A percentile compares a stretch with the other conserved stretches of the same genome.
phyloP scores from a whole-genome alignment of 2,888 invertebrate genomes.

The Lampropteryx suffumata region DNA sequence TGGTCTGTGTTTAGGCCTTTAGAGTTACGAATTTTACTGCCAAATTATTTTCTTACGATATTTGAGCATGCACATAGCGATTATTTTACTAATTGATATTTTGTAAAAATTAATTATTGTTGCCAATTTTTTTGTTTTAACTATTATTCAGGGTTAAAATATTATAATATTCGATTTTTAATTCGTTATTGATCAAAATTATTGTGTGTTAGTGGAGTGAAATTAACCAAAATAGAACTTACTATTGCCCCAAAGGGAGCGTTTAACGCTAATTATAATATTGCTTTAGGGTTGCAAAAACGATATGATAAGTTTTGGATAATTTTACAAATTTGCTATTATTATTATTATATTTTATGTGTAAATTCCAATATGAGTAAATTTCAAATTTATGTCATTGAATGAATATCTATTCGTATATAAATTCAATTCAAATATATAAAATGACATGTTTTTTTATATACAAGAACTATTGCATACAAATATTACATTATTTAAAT shows the following conservation, averaged over 20 bases:
- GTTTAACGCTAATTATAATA: slow-evolving; percentile 80
- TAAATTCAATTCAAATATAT: slow-evolving; percentile 58
- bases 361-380: slow-evolving; percentile 75
- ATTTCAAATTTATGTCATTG: slow-evolving; percentile 68
- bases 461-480: slow-evolving; percentile 38
- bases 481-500: slow-evolving; percentile 57
- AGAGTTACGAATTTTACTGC: slow-evolving; percentile 83
- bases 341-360: slow-evolving; percentile 60
- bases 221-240: slow-evolving; percentile 78
- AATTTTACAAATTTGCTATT: slow-evolving; percentile 82
- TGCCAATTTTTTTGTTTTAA: slow-evolving; percentile 80
- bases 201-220: slow-evolving; percentile 80
- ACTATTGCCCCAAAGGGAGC: slow-evolving; percentile 81
- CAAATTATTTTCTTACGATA: slow-evolving; percentile 83
- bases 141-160: slow-evolving; percentile 81
- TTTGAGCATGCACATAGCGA: slow-evolving; percentile 82
- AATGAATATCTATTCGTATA: slow-evolving; percentile 43
- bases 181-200: slow-evolving; percentile 82
- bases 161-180: slow-evolving; percentile 77
- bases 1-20: slow-evolving; percentile 80
- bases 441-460: slow-evolving; percentile 53
- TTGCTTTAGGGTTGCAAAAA: slow-evolving; percentile 82
- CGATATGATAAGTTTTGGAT: slow-evolving; percentile 82
- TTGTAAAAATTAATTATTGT: slow-evolving; percentile 78
- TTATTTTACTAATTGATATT: slow-evolving; percentile 80